phyloP scores from a whole-genome alignment of 2,888 invertebrate species.

The Dendrolimus houi region DNA sequence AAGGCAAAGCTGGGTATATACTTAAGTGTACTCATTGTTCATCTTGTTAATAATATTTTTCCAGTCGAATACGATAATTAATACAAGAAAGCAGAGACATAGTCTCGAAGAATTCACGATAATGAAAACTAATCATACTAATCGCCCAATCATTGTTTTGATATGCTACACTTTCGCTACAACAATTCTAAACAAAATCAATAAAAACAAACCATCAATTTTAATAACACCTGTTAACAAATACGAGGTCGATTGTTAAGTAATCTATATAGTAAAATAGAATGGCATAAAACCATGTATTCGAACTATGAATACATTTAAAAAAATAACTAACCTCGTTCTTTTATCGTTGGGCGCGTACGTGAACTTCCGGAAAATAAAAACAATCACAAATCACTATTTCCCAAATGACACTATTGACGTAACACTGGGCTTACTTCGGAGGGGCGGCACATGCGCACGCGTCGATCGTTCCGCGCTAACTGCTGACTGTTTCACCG shows the following conservation, averaged over 20 bases:
- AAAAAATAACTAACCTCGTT: slow-evolving; percentile 53
- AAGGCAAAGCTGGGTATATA: too few species aligned
- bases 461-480: slow-evolving; percentile 61
- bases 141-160: not conserved
- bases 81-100: too few species aligned
- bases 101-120: too few species aligned
- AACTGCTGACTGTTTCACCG: slow-evolving; percentile 39
- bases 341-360: slow-evolving; percentile 38
- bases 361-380: slow-evolving; percentile 45
- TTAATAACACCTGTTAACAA: slow-evolving; percentile 1
- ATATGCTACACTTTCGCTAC: not conserved
- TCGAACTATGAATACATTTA: slow-evolving; percentile 15
- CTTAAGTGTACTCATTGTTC: too few species aligned
- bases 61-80: too few species aligned
- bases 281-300: slow-evolving; percentile 26
- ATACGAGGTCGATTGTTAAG: slow-evolving; percentile 48
- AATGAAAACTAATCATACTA: not conserved
- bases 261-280: slow-evolving; percentile 48
- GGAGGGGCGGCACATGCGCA: slow-evolving; percentile 45
- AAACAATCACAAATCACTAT: slow-evolving; percentile 58
- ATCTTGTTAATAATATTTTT: too few species aligned
- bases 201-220: not conserved
- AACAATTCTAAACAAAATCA: not conserved
- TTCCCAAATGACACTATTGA: slow-evolving; percentile 57
- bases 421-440: slow-evolving; percentile 36